Evolutionary conservation across 2,113 vertebrate genomes (phyloP).

Genomic region (Haemorhous mexicanus): DNA sequence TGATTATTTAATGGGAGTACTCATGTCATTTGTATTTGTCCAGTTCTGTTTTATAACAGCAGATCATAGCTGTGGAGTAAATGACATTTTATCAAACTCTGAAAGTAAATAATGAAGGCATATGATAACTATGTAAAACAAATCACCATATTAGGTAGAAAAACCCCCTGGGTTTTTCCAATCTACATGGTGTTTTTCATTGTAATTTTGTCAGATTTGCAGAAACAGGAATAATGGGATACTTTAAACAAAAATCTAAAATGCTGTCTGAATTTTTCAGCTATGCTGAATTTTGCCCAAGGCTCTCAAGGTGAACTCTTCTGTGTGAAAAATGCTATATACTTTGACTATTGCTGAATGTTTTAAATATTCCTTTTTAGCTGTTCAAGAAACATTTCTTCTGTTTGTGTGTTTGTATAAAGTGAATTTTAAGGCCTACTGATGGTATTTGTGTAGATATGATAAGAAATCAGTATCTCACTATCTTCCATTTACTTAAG

Average conservation of each 20-base stretch:
- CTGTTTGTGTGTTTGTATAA: neutral
- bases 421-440: neutral
- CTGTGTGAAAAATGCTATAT: neutral
- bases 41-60: neutral
- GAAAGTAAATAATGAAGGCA: neutral
- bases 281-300: neutral
- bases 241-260: neutral
- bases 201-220: neutral
- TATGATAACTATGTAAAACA: neutral
- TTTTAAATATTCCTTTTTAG: neutral
- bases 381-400: neutral
- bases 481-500: neutral
- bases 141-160: neutral
- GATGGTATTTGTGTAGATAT: neutral
- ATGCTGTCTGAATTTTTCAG: neutral
- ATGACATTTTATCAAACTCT: neutral
- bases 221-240: neutral
- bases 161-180: rapidly evolving
- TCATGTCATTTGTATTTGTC: neutral
- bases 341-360: neutral
- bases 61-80: neutral
- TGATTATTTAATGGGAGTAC: neutral
- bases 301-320: neutral
- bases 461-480: neutral
- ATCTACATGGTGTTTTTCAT: neutral